Percentiles rank a stretch among this genome's conserved stretches.
These are phyloP conservation scores for Ataeniobius toweri DNA, from an alignment of 2,797 vertebrate genomes.

Conservation along the genomic window DNA sequence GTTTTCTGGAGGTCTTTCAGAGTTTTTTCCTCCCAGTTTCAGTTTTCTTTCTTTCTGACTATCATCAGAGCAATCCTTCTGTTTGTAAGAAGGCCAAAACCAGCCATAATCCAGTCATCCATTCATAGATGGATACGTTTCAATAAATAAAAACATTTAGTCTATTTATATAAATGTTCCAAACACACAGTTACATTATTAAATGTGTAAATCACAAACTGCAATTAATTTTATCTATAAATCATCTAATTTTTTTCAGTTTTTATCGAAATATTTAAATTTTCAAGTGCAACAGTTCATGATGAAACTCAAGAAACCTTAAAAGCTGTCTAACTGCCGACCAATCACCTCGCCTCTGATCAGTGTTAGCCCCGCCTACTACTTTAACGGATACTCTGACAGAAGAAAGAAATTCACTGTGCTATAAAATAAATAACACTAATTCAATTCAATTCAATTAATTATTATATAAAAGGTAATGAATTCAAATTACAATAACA, in stretches of 20 bases:
- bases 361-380: neutral
- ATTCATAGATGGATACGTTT: neutral
- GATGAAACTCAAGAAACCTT: neutral
- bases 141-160: neutral
- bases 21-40: too few relatives aligned
- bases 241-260: neutral
- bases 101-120: neutral
- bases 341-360: neutral
- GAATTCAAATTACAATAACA: neutral
- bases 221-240: neutral
- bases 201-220: neutral
- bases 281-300: neutral
- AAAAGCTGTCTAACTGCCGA: neutral
- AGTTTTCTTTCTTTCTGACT: too few relatives aligned
- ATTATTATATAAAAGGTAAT: neutral
- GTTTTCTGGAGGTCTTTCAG: neutral
- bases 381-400: too few relatives aligned
- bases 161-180: neutral
- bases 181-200: neutral
- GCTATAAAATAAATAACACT: neutral
- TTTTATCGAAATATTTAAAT: too few relatives aligned
- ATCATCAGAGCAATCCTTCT: too few relatives aligned
- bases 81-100: too few relatives aligned
- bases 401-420: neutral
- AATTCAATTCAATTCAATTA: too few relatives aligned